These are phyloP conservation scores for Pentalonia nigronervosa DNA, from an alignment of 1,140 invertebrate genomes.

Conservation along the genomic window DNA sequence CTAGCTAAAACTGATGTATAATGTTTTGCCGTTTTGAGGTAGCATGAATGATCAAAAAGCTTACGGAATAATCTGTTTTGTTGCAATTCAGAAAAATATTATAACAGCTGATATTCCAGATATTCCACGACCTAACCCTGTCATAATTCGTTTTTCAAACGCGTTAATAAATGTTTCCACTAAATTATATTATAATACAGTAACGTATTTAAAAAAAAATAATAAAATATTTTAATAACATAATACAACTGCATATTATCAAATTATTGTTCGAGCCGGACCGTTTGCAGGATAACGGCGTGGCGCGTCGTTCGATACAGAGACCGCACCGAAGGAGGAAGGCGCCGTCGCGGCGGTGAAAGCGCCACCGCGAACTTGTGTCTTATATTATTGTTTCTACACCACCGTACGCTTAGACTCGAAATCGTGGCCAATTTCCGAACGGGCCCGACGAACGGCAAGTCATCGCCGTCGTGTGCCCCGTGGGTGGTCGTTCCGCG, in stretches of 20 bases:
- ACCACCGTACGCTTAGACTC: slow-evolving; percentile 23
- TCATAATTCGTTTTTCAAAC: neutral
- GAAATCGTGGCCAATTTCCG: slow-evolving; percentile 55
- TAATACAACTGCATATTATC: neutral
- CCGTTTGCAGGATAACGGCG: neutral
- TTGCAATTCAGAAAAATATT: neutral
- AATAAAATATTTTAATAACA: neutral
- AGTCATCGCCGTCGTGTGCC: slow-evolving; percentile 55
- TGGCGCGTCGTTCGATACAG: neutral
- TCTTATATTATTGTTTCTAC: slow-evolving; percentile 36
- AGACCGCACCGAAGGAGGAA: slow-evolving; percentile 28
- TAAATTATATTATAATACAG: neutral
- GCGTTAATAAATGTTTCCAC: neutral
- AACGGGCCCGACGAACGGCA: neutral
- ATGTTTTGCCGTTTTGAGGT: neutral
- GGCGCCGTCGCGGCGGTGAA: slow-evolving; percentile 46
- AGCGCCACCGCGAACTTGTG: slow-evolving; percentile 56
- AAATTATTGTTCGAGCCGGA: neutral
- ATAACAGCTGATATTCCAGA: neutral
- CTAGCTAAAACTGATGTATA: neutral
- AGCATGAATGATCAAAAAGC: neutral
- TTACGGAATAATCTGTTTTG: neutral
- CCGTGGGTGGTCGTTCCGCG: slow-evolving; percentile 37
- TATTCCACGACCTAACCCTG: neutral
- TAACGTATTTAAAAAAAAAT: neutral